Base-by-base conservation (phyloP, 2,797 vertebrate genomes). In the Semaprochilodus insignis region DNA sequence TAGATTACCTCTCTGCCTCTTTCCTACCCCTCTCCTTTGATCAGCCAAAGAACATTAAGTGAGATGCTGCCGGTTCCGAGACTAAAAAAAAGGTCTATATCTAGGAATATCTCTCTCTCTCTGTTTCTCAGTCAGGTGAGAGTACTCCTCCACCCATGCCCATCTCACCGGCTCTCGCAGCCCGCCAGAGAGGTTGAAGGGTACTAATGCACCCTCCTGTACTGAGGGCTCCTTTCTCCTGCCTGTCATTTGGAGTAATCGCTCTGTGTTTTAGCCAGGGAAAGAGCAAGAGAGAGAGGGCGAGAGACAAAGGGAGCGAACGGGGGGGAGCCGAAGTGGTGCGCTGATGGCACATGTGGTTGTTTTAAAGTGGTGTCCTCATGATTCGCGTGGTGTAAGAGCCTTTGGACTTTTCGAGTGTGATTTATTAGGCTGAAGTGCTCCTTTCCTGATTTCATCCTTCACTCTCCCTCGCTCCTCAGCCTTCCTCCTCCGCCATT, bases 391-490 rank as follows among this genome's bases (percentile, higher is more conserved):
- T 2, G 0, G 13, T 5, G 60, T 63, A 63, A 63, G 60, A 63
- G 60, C 60, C 60, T 63, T 23, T 1, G 60, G 23, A 63, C 23
- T 31, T 63, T 63, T 63, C 25, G 23, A 63, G 19, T 48, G 51
- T 83, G 85, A 86, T 86, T 83, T 86, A 86, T 83, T 77, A 78
- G 59, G 66, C 70, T 78, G 77, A 83, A 86, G 81, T 83, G 85
- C 63, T 81, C 52, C 81, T 10, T 74, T 3, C 54, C 60, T 72
- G 59, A 73, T 72, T 78, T 63, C 73, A 70, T 80, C 27, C 77
- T n/a, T 60, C 62, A 51, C 78, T 57, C 36, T 36, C 74, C n/a
- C 25, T 70, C 44, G 13, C 40, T 65, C 27, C 27, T 36, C 8
- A 40, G 40, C 77, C 70, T 16, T 23, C 19, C 11, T 63, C 60